These are phyloP conservation scores for Tringa solitaria DNA, from an alignment of 2,113 vertebrate genomes.

Conservation along the genomic window DNA sequence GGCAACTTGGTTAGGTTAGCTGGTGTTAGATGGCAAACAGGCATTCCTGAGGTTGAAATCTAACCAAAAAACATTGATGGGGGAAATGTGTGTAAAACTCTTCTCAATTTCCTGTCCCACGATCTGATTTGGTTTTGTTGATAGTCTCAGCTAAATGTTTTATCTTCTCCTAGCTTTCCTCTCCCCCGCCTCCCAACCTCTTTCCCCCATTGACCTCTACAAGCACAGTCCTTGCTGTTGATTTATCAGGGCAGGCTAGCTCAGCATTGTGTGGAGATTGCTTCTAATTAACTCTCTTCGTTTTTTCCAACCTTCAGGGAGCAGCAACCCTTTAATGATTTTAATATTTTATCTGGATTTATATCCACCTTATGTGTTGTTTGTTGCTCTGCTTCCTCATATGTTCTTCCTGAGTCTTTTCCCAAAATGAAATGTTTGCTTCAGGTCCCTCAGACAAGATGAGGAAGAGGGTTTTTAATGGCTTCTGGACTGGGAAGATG, in stretches of 20 bases:
- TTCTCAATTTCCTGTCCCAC: conserved; percentile 17
- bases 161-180: neutral
- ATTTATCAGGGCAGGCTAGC: conserved; percentile 76
- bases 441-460: neutral
- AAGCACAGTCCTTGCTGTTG: conserved; percentile 66
- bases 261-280: conserved; percentile 77
- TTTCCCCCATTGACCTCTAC: conserved; percentile 65
- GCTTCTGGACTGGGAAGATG: neutral
- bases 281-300: conserved; percentile 82
- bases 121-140: neutral
- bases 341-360: conserved; percentile 82
- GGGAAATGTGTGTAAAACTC: neutral
- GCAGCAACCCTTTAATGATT: conserved; percentile 77
- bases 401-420: conserved; percentile 52
- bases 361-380: conserved; percentile 72
- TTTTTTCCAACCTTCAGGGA: conserved; percentile 80
- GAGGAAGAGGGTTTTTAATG: neutral
- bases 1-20: neutral
- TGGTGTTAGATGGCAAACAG: neutral
- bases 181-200: neutral
- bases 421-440: conserved; percentile 46
- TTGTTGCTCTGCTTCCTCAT: conserved; percentile 65
- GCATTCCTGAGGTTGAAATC: neutral
- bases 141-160: neutral
- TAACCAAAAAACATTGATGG: neutral